Base-by-base conservation (phyloP, 2,888 invertebrate species). In the Lithophane ornitopus region DNA sequence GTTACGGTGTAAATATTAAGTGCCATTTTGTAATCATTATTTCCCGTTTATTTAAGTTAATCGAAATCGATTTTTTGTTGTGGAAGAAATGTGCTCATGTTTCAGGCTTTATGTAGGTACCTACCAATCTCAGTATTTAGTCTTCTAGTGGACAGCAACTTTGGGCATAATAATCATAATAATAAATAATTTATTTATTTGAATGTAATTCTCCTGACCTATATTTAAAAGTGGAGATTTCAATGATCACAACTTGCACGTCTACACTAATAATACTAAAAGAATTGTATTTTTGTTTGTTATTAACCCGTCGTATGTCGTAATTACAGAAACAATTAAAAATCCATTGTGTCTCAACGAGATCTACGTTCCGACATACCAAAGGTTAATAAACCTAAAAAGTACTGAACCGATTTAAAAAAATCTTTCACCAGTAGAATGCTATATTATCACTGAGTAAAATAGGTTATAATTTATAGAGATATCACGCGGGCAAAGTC, bases 1-100 rank as follows among this genome's bases (percentile, higher is more conserved):
- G 88, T 88, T 88, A 91, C 80, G 89, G 90, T 93, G 92, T 94
- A 93, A 92, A 93, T 93, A 92, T 86, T 88, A 92, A 94, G 94
- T 94, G 94, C 94, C 94, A 94, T 94, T 92, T 90, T 89, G 88
- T 91, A 90, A 91, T 89, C 89, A 89, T 90, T 86, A 89, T 85
- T 85, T 85, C 87, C 85, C 87, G 85, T 88, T 85, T 84, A 84
- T 84, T 87, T 91, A 90, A 86, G 88, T 84, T 46, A 19, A 67
- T 67, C 26, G 19, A 73, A 80, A 70, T 82, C 58, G 26, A 69
- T 80, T 80, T 80, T 80, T 63, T 81, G 61, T 81, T 87, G 80
- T 74, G 61, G 75, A 72, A 83, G 80, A 65, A 76, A 74, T 86
- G 80, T 75, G 74, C 56, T 86, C 69, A 76, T 74, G 73, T 74